Evolutionary conservation across 2,797 vertebrate species (phyloP).

Genomic region (Sebastes aleutianus): DNA sequence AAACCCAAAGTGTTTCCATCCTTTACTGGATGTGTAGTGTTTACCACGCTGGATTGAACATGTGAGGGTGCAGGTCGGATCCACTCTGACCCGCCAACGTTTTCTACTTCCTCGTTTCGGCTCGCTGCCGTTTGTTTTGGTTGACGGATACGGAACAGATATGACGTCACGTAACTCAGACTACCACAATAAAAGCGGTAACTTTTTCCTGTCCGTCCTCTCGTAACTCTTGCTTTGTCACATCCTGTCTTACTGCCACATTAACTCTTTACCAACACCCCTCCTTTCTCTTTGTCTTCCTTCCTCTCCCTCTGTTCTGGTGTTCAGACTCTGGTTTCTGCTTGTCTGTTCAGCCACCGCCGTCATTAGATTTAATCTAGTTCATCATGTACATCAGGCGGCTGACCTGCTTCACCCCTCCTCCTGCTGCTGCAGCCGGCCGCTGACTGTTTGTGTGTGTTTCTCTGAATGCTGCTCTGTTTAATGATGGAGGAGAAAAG

Average conservation of each 20-base stretch:
- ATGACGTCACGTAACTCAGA: no score
- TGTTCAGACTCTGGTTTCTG: slow-evolving; percentile 35
- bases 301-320: not conserved
- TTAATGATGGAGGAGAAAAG: slow-evolving; percentile 9
- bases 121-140: no score
- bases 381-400: slow-evolving; percentile 66
- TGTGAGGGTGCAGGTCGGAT: no score
- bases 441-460: not conserved
- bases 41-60: no score
- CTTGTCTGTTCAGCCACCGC: slow-evolving; percentile 45
- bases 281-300: not conserved
- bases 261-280: not conserved
- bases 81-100: no score
- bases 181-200: no score
- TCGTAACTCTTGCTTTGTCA: not conserved
- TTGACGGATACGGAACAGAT: no score
- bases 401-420: slow-evolving; percentile 36
- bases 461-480: slow-evolving; percentile 50
- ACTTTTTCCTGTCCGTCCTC: not conserved
- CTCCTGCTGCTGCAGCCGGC: slow-evolving; percentile 32
- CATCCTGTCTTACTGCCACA: not conserved
- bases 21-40: no score
- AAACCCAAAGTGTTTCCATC: no score
- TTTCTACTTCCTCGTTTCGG: no score
- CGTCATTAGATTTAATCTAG: slow-evolving; percentile 70